Conservation (phyloP, 2,113 vertebrate species). For the Cairina moschata region DNA sequence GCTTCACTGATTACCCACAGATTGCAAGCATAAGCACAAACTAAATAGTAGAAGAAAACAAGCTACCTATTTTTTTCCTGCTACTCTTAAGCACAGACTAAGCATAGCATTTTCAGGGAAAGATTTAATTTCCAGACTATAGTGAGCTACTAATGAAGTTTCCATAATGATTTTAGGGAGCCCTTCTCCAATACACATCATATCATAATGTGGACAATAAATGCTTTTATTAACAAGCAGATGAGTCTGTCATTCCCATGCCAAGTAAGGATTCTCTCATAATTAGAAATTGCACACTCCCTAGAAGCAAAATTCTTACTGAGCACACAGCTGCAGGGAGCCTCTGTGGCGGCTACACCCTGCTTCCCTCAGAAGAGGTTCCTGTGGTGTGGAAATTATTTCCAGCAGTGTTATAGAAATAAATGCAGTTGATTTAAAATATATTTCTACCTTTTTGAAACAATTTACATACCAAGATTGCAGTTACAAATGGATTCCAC, state of each 20-base stretch:
- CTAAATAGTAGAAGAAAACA: background rate
- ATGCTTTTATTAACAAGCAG: conserved; percentile 25
- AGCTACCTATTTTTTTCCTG: background rate
- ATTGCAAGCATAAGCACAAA: background rate
- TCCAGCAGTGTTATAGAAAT: background rate
- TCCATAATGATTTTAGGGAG: background rate
- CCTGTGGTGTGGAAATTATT: background rate
- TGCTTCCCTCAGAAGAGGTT: conserved; percentile 13
- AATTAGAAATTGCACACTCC: conserved; percentile 21
- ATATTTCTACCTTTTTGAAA: background rate
- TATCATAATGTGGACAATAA: conserved; percentile 10
- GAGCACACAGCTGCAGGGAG: conserved; percentile 12
- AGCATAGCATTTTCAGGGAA: background rate
- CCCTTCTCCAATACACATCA: background rate
- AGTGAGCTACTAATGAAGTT: background rate
- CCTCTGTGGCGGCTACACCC: background rate
- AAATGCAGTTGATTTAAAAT: background rate
- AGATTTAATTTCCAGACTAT: background rate
- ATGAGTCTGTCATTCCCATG: conserved; percentile 9
- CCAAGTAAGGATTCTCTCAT: conserved; percentile 8
- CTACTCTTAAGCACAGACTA: background rate
- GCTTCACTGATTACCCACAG: background rate
- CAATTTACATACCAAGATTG: background rate
- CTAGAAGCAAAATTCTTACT: conserved; percentile 10
- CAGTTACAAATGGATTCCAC: background rate